Evolutionary conservation across 2,113 vertebrate genomes (phyloP).

Genomic region (Stictonetta naevosa): DNA sequence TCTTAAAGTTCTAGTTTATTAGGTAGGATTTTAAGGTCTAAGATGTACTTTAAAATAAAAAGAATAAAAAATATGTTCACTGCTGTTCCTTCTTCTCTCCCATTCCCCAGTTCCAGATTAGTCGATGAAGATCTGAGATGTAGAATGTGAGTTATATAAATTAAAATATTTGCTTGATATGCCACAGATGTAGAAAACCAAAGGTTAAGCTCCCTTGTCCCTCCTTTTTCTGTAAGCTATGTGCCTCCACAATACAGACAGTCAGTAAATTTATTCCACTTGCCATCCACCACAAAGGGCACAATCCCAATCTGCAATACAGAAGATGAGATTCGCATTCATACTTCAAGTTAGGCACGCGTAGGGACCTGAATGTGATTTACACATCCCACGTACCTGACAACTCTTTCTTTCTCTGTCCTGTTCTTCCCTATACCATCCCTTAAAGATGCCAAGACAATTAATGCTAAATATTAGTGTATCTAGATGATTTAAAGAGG

Average conservation of each 20-base stretch:
- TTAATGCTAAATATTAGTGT: too few species aligned
- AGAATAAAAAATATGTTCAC: neutral
- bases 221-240: neutral
- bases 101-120: neutral
- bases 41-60: neutral
- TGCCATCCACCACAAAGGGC: neutral
- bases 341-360: neutral
- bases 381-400: neutral
- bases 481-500: too few species aligned
- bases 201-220: neutral
- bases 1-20: neutral
- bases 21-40: neutral
- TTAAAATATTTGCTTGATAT: neutral
- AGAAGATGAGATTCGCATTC: neutral
- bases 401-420: neutral
- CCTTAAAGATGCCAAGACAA: neutral
- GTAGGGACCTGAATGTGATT: neutral
- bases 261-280: neutral
- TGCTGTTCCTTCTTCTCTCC: neutral
- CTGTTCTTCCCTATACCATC: accelerated
- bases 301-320: neutral
- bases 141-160: neutral
- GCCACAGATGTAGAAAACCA: neutral
- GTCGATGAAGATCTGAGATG: neutral
- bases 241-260: neutral